Percentiles rank a stretch among this genome's conserved stretches.
Conservation (phyloP, 2,797 vertebrate genomes). For the Gila robusta region DNA sequence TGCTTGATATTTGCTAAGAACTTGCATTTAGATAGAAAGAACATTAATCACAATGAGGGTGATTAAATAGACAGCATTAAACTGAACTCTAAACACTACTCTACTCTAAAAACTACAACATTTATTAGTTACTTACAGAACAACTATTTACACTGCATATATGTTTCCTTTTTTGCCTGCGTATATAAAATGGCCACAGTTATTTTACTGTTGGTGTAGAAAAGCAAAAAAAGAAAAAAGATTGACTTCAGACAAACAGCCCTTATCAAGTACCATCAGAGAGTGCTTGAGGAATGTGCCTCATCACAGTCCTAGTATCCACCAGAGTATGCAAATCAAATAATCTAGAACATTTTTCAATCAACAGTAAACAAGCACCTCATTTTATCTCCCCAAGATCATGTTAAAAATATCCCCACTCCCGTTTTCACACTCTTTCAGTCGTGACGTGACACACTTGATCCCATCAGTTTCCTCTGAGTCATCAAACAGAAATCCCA, state of each 20-base stretch:
- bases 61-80: too few relatives aligned
- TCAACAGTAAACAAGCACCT: slow-evolving; percentile 32
- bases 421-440: slow-evolving; percentile 10
- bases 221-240: neutral
- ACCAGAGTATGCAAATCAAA: neutral
- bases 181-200: neutral
- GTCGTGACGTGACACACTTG: slow-evolving; percentile 12
- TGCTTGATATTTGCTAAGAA: too few relatives aligned
- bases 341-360: neutral
- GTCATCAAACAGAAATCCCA: slow-evolving; percentile 26
- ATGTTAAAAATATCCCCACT: slow-evolving; percentile 14
- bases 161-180: too few relatives aligned
- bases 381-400: slow-evolving; percentile 23
- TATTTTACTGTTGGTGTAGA: neutral
- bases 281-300: neutral
- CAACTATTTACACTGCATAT: too few relatives aligned
- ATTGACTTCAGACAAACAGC: neutral
- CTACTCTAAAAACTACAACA: too few relatives aligned
- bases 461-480: slow-evolving; percentile 34
- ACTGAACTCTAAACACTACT: too few relatives aligned
- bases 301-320: neutral
- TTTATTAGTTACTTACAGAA: too few relatives aligned
- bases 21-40: too few relatives aligned
- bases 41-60: too few relatives aligned
- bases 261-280: neutral